Conservation (phyloP, 2,113 vertebrate species). For the Myxocyprinus asiaticus region DNA sequence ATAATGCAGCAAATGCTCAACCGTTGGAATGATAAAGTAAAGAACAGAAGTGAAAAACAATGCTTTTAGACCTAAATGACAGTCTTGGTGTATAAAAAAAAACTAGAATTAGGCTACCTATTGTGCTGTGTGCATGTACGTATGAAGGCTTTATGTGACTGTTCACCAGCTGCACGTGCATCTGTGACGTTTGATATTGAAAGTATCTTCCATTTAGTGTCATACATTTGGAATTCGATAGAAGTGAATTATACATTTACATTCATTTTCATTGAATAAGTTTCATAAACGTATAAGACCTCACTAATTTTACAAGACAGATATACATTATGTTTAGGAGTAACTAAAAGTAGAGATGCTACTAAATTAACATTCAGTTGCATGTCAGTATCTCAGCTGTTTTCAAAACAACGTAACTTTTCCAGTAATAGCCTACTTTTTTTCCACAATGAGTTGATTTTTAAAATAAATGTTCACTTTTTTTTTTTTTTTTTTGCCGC, state of each 20-base stretch:
- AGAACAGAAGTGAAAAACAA: constrained; percentile 28
- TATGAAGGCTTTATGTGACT: background rate
- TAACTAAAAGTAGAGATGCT: no score
- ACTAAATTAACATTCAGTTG: no score
- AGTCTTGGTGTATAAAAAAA: background rate
- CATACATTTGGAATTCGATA: background rate
- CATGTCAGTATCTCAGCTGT: no score
- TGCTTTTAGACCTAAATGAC: constrained; percentile 27
- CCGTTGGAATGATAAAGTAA: constrained; percentile 36
- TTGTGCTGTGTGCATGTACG: background rate
- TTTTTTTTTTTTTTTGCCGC: no score
- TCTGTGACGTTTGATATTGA: background rate
- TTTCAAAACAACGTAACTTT: no score
- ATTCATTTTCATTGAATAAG: background rate
- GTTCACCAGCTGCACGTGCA: background rate
- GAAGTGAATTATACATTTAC: background rate
- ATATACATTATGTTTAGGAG: background rate
- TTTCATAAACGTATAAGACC: background rate
- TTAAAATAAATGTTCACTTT: no score
- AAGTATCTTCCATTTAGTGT: background rate
- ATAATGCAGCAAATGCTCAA: constrained; percentile 61
- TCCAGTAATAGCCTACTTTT: no score
- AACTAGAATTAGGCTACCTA: constrained; percentile 1
- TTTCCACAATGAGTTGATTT: no score
- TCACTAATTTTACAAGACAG: background rate